Conservation (phyloP, 2,888 invertebrate genomes). For the Lithophane leautieri region DNA sequence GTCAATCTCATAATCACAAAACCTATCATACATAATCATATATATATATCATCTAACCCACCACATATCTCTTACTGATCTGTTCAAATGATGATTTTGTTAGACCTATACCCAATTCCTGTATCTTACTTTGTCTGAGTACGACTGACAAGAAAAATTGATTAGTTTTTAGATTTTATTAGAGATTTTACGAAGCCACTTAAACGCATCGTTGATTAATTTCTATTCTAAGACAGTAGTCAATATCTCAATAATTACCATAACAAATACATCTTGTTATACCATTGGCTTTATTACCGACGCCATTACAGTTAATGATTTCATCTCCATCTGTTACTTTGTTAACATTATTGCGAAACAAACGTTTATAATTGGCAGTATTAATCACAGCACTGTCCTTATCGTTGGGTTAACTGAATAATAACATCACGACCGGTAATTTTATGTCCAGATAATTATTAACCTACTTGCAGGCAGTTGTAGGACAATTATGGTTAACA, state of each 20-base stretch:
- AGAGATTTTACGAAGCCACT: background rate
- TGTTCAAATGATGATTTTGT: background rate
- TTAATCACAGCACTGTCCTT: constrained; percentile 54
- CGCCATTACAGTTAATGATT: constrained; percentile 47
- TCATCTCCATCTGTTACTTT: constrained; percentile 43
- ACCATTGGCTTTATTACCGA: background rate
- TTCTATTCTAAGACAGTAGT: background rate
- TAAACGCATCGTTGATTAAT: background rate
- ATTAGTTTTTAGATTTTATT: background rate
- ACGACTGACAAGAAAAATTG: no score
- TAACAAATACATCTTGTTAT: constrained; percentile 8
- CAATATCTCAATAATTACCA: background rate
- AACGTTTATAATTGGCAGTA: constrained; percentile 54
- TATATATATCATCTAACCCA: no score
- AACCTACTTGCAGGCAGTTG: constrained; percentile 50
- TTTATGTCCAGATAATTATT: constrained; percentile 59
- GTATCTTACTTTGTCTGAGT: no score
- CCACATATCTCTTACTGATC: background rate
- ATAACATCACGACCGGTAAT: constrained; percentile 58
- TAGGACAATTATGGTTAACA: constrained; percentile 51
- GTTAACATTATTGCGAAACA: constrained; percentile 42
- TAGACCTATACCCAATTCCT: background rate
- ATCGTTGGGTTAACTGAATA: constrained; percentile 55
- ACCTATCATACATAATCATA: no score
- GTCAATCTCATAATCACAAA: background rate